Conservation (phyloP, 2,797 vertebrate species). For the Mus spretus region DNA sequence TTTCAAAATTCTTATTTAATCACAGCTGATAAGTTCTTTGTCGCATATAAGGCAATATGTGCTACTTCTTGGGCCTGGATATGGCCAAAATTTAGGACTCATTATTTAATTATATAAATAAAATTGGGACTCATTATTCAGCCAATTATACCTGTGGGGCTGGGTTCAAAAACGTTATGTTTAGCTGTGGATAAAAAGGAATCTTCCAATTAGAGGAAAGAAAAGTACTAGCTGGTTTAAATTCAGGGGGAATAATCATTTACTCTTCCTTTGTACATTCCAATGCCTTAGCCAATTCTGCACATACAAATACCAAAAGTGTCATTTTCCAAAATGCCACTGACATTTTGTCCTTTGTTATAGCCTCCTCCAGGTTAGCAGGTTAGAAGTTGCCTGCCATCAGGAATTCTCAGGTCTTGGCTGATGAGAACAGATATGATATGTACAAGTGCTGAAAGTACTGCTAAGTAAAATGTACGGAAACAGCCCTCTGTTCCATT, state of each 20-base stretch:
- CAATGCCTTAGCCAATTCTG: slow-evolving; percentile 1
- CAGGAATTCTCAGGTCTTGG: background rate
- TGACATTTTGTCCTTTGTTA: background rate
- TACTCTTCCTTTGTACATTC: slow-evolving; percentile 31
- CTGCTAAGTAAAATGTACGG: background rate
- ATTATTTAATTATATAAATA: background rate
- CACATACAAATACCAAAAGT: background rate
- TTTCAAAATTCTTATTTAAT: background rate
- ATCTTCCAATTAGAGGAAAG: background rate
- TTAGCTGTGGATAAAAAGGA: background rate
- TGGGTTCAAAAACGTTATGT: background rate
- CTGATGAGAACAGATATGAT: background rate
- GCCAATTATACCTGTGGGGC: background rate
- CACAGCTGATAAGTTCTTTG: slow-evolving; percentile 26
- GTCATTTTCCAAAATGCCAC: background rate
- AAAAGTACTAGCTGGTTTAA: slow-evolving; percentile 13
- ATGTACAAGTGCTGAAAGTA: background rate
- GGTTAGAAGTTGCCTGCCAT: background rate
- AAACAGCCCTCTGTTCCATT: background rate
- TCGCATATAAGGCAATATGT: background rate
- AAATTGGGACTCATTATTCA: background rate
- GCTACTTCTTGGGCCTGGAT: background rate
- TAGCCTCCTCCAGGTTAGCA: slow-evolving; percentile 17
- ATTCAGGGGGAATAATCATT: background rate
- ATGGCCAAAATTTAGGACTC: background rate